These are phyloP conservation scores for Dermolepida albohirtum DNA, from an alignment of 2,888 invertebrate species.

Conservation along the genomic window DNA sequence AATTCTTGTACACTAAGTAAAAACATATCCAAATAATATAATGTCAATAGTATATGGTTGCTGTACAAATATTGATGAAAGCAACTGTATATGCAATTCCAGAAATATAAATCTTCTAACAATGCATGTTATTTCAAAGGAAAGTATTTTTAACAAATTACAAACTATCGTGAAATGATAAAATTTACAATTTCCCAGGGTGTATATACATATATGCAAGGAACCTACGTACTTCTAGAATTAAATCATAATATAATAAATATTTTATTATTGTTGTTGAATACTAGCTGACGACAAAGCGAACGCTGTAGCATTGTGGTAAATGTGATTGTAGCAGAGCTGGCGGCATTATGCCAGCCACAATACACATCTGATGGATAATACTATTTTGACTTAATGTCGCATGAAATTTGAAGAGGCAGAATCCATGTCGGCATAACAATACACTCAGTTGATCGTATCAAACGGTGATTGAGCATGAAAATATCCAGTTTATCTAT, in stretches of 20 bases:
- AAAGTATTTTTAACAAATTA: too few relatives aligned
- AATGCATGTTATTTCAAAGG: too few relatives aligned
- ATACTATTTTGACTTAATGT: slow-evolving; percentile 65
- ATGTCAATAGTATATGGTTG: too few relatives aligned
- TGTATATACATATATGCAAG: background rate
- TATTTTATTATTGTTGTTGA: slow-evolving; percentile 38
- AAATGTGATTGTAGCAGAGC: slow-evolving; percentile 45
- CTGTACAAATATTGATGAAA: too few relatives aligned
- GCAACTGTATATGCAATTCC: too few relatives aligned
- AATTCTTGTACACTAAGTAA: too few relatives aligned
- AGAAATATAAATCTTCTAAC: too few relatives aligned
- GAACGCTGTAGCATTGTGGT: slow-evolving; percentile 37
- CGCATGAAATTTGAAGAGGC: slow-evolving; percentile 66
- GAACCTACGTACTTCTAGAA: slow-evolving; percentile 2
- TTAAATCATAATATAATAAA: slow-evolving; percentile 30
- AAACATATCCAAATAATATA: too few relatives aligned
- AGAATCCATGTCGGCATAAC: slow-evolving; percentile 63
- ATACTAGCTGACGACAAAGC: slow-evolving; percentile 43
- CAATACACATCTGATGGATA: slow-evolving; percentile 59
- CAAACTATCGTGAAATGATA: background rate
- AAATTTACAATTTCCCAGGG: background rate
- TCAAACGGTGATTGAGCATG: slow-evolving; percentile 64
- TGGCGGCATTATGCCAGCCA: slow-evolving; percentile 43
- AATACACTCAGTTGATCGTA: slow-evolving; percentile 63
- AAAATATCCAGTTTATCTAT: slow-evolving; percentile 66